Conservation (phyloP, 2,797 vertebrate genomes). For the Pygocentrus nattereri region DNA sequence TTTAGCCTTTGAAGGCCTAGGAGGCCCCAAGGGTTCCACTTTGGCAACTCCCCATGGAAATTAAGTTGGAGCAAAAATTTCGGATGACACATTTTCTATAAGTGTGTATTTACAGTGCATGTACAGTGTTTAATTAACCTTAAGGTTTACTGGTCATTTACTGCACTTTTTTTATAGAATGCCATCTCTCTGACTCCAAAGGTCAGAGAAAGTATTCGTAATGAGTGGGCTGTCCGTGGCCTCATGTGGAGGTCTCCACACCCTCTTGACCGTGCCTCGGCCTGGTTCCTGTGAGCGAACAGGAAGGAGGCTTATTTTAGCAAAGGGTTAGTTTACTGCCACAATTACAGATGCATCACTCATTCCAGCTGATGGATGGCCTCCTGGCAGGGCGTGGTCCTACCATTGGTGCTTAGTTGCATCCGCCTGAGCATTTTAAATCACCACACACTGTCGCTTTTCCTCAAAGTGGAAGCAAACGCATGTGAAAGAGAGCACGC, state of each 20-base stretch:
- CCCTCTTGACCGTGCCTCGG: slow-evolving; percentile 45
- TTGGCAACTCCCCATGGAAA: too few relatives aligned
- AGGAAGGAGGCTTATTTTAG: slow-evolving; percentile 70
- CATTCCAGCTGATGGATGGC: slow-evolving; percentile 68
- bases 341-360: slow-evolving; percentile 80
- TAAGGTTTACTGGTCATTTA: too few relatives aligned
- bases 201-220: not conserved
- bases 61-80: too few relatives aligned
- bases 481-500: slow-evolving; percentile 12
- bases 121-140: too few relatives aligned
- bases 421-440: slow-evolving; percentile 66
- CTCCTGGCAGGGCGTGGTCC: slow-evolving; percentile 66
- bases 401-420: slow-evolving; percentile 63
- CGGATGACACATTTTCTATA: too few relatives aligned
- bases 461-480: not conserved
- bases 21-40: too few relatives aligned
- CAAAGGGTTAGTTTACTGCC: slow-evolving; percentile 67
- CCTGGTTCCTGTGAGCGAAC: slow-evolving; percentile 31
- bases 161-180: too few relatives aligned
- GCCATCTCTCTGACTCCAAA: not conserved
- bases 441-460: slow-evolving; percentile 55
- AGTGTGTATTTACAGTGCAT: too few relatives aligned
- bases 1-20: too few relatives aligned
- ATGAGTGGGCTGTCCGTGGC: not conserved
- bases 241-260: not conserved